Base-by-base conservation (phyloP, 2,113 vertebrate species). In the Tyto alba region DNA sequence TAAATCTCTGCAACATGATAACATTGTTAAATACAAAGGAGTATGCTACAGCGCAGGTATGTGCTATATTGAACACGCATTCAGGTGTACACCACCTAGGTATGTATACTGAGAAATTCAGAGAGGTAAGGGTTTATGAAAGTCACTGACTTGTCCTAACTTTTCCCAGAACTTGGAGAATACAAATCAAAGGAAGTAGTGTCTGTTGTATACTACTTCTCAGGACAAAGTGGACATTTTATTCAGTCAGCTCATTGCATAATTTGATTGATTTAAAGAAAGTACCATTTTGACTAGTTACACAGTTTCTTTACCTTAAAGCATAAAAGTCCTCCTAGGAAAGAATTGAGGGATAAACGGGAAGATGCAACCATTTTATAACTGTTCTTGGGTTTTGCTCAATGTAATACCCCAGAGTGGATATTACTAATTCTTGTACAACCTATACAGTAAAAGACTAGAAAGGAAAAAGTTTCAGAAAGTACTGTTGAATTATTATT, bases 1-100 rank as follows among this genome's bases (percentile, higher is more conserved):
- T 78, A 99, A 99, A 88, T 99, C 99, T 20, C 98, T 99, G 62
- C 99, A 99, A 73, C 99, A 99, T 34, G 99, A 99, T 68, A 99
- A 99, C 98, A 99, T 99, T 27, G 99, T 99, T 74, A 99, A 98
- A 92, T 99, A 99, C 96, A 99, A 99, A 97, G 99, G 99, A 80
- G 99, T 99, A 23, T 99, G 99, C 97, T 99, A 99, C 96, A 99
- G 99, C 38, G 99, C 99, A 93, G 99, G 99, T 99, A 97, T 34
- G 97, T 96, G 48, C 63, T 75, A n/a, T 40, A 12, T 38, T 84
- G 55, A 94, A 71, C 72, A 50, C 7, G 23, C 26, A 21, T 60
- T 74, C 26, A 64, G 25, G 17, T 77, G 20, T 72, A 56, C 13
- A 25, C 9, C 13, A 25, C 9, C 23, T 75, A 77, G 53, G 26